Evolutionary conservation across 2,797 vertebrate genomes (phyloP), one percentile per base, ranked within the genome.

Genomic region (Sebastes itinus): DNA sequence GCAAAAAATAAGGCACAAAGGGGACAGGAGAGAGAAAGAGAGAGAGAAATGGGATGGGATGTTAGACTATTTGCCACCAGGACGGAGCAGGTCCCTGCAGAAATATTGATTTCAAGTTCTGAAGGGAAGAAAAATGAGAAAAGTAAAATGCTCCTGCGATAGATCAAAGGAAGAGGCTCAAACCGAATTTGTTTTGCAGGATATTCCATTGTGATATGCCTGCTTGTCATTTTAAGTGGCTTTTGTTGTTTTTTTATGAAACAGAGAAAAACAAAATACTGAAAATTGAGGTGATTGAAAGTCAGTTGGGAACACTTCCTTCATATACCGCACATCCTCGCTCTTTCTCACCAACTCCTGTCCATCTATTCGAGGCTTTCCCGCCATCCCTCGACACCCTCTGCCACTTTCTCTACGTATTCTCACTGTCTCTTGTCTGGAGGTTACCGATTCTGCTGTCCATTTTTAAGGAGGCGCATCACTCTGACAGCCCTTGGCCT

Each of bases 51-150:
- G 82, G 72, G 67, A 92, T 92, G 92, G 78, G 87, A 94, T 93
- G 91, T 95, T 95, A 94, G 88, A 94, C 91, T 88, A 87, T 91
- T 94, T 92, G 90, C 90, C 90, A 93, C 91, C 90, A 90, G 86
- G 83, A 93, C 35, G 10, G 60, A 89, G 88, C 68, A 28, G 83
- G 88, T 90, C 80, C 85, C 89, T 89, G 92, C 85, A 93, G 88
- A 90, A 92, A 87, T 90, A 95, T 94, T 91, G 92, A 95, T 94
- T 94, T 92, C 79, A 90, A 90, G 84, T 88, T 93, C 84, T 89
- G 78, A 91, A 76, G 77, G 80, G 75, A 88, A 84, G 86, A 84
- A 85, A 90, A 92, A 86, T 79, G 82, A 86, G 78, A 87, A 89
- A 95, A 87, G 75, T 81, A 83, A 93, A 93, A 91, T 62, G 73